phyloP scores from a whole-genome alignment of 2,888 invertebrate species.

The Sarcophaga carnaria region DNA sequence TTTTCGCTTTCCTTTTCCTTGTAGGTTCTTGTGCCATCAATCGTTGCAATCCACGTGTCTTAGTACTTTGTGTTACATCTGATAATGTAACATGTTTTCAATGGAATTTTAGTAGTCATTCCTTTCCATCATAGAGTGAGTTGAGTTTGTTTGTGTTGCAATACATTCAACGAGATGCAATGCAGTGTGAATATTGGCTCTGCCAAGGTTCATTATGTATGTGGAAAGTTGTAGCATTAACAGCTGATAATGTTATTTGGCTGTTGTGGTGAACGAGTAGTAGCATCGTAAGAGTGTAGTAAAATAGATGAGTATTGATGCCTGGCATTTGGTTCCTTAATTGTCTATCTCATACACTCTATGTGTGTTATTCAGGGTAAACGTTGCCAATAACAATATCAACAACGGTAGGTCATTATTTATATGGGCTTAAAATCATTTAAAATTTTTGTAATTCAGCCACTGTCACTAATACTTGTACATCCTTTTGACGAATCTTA shows the following conservation, averaged over 20 bases:
- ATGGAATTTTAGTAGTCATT: conserved; percentile 46
- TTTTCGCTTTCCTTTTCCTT: neutral
- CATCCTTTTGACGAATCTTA: conserved; percentile 22
- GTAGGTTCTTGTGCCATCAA: conserved; percentile 40
- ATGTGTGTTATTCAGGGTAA: conserved; percentile 6
- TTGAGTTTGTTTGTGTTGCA: conserved; percentile 15
- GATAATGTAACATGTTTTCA: conserved; percentile 36
- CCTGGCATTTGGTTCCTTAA: conserved; percentile 51
- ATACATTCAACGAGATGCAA: conserved; percentile 31
- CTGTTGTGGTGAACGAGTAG: neutral
- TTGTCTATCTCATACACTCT: conserved; percentile 18
- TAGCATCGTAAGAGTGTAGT: neutral
- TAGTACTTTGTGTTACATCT: conserved; percentile 35
- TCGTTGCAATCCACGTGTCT: conserved; percentile 42
- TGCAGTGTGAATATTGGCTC: conserved; percentile 30
- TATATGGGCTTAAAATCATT: conserved; percentile 34
- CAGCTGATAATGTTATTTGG: conserved; percentile 46
- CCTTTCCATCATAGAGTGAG: conserved; percentile 3
- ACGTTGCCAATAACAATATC: conserved; percentile 15
- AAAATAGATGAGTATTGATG: conserved; percentile 54
- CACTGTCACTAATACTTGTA: neutral
- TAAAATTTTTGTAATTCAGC: conserved; percentile 24
- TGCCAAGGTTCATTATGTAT: conserved; percentile 53
- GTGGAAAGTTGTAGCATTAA: conserved; percentile 52
- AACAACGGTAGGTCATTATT: conserved; percentile 39